Evolutionary conservation across 2,113 vertebrate species (phyloP), one percentile per base, ranked within the genome.

Genomic region (Mustelus asterias): DNA sequence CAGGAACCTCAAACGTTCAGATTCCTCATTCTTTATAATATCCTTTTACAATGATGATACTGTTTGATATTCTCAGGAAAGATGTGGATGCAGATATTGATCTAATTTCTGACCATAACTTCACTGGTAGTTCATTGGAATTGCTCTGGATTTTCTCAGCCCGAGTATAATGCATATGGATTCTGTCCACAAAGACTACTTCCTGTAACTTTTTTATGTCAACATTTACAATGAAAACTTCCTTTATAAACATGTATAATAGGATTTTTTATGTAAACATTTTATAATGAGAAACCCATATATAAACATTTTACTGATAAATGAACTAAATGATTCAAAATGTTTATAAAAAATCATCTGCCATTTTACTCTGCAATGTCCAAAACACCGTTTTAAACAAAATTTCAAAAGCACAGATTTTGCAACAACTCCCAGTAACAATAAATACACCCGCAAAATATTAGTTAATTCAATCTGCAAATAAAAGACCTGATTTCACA

Each of bases 241-340:
- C 60, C 89, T 37, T 2, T 67, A 93, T 65, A 93, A 93, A 65
- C 60, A 67, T 65, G 60, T 93, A 33, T 65, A 93, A 37, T 93
- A 58, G 60, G 33, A 93, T 20, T 37, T 93, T 93, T 93, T 41
- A 37, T 93, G 89, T 93, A 93, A 93, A 93, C 60, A 93, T 93
- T 65, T 93, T 93, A 65, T 93, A 93, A 65, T 67, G 60, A 93
- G 60, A 65, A 67, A 93, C 5, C 88, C 58, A 3, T 9, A 48
- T 44, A 63, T 60, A 90, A 90, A 93, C 89, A 92, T 65, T 93
- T 37, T 63, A 93, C 60, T 93, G 89, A 65, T 67, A 93, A 65
- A 65, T 93, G 58, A 93, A 93, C n/a, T 37, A 93, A 93, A 37
- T 93, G 33, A 93, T 93, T 67, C 33, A 93, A 93, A 65, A 22